phyloP scores from a whole-genome alignment of 2,797 vertebrate genomes.

The Oreortyx pictus region DNA sequence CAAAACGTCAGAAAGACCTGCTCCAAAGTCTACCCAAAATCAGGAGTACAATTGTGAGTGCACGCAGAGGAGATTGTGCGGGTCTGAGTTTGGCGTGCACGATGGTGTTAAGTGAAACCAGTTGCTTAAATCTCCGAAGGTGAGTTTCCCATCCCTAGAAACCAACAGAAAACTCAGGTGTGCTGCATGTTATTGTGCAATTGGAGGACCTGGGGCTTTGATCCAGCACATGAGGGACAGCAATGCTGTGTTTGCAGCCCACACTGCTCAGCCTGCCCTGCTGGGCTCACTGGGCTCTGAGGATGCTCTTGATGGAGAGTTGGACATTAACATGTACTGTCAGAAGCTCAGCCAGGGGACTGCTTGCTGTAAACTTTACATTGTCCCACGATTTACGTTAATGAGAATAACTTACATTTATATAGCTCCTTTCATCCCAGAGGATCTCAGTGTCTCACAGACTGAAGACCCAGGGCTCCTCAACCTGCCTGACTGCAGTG shows the following conservation, averaged over 20 bases:
- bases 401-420: conserved; percentile 72
- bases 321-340: background rate
- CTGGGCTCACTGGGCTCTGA: background rate
- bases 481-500: background rate
- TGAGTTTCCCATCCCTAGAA: background rate
- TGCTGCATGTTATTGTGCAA: background rate
- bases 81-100: background rate
- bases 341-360: conserved; percentile 12
- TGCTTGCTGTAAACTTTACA: background rate
- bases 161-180: background rate
- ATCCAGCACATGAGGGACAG: background rate
- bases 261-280: background rate
- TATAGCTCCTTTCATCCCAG: conserved; percentile 56
- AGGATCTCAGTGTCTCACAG: conserved; percentile 23
- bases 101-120: background rate
- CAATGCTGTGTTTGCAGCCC: background rate
- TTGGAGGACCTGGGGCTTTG: background rate
- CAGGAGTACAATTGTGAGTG: background rate
- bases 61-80: background rate
- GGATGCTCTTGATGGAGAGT: background rate
- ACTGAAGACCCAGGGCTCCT: background rate
- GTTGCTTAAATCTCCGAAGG: background rate
- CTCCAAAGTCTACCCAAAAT: background rate
- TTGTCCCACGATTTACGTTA: conserved; percentile 66
- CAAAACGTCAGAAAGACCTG: background rate